Evolutionary conservation across 1,140 invertebrate species (phyloP).

Genomic region (Apis dorsata): DNA sequence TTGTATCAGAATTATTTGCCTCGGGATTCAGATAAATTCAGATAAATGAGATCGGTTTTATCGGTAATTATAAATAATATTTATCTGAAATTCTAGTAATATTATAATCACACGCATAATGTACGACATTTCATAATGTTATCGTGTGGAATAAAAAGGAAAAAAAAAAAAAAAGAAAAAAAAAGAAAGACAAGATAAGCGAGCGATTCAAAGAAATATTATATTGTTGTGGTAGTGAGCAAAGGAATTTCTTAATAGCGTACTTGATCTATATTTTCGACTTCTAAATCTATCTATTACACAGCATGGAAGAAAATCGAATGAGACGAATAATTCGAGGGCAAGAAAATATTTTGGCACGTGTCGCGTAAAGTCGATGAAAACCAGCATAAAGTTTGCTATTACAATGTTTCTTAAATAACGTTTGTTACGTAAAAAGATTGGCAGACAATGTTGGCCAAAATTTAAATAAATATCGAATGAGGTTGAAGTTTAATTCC

Average conservation of each 20-base stretch:
- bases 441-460: too few relatives aligned
- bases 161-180: not conserved
- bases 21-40: not conserved
- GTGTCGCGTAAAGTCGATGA: too few relatives aligned
- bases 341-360: not conserved
- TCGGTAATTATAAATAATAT: not conserved
- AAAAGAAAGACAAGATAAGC: not conserved
- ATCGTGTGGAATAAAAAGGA: not conserved
- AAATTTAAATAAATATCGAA: too few relatives aligned
- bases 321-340: not conserved
- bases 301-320: not conserved
- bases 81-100: not conserved
- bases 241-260: not conserved
- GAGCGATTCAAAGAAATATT: not conserved
- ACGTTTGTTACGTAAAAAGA: too few relatives aligned
- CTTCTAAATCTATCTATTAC: not conserved
- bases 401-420: too few relatives aligned
- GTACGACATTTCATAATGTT: not conserved
- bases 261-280: not conserved
- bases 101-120: too few relatives aligned
- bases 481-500: too few relatives aligned
- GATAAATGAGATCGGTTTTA: not conserved
- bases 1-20: not conserved
- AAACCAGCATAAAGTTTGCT: not conserved
- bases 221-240: not conserved